phyloP scores from a whole-genome alignment of 2,888 invertebrate genomes.

The Andrena bucephala region DNA sequence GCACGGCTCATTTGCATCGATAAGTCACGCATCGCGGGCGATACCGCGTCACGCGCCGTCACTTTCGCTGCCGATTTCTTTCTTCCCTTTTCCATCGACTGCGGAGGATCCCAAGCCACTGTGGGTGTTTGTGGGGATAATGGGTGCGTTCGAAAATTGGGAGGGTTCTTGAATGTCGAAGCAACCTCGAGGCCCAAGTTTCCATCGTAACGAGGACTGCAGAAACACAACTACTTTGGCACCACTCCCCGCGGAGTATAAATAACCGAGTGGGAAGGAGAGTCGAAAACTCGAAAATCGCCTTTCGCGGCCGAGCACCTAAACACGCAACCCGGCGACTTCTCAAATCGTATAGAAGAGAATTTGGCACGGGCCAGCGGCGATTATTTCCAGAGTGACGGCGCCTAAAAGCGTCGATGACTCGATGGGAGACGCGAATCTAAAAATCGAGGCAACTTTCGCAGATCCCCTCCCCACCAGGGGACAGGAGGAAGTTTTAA shows the following conservation, averaged over 20 bases:
- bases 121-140: too few species aligned
- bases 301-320: too few species aligned
- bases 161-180: too few species aligned
- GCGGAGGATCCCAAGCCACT: too few species aligned
- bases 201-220: too few species aligned
- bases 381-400: conserved; percentile 48
- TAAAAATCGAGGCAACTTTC: conserved; percentile 35
- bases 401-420: conserved; percentile 40
- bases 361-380: conserved; percentile 24
- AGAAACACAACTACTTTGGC: too few species aligned
- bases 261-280: too few species aligned
- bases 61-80: not conserved
- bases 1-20: conserved; percentile 43
- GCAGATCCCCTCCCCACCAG: not conserved
- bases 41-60: conserved; percentile 10
- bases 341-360: conserved; percentile 17
- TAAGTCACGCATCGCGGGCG: conserved; percentile 22
- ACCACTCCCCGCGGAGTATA: too few species aligned
- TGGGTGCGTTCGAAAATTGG: too few species aligned
- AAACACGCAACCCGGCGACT: not conserved
- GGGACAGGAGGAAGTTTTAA: conserved; percentile 57
- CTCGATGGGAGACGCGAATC: not conserved
- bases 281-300: too few species aligned
- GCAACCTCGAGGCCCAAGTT: too few species aligned
- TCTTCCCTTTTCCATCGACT: not conserved